Evolutionary conservation across 2,113 vertebrate genomes (phyloP), one percentile per base, ranked within the genome.

Genomic region (Pleuronectes platessa): DNA sequence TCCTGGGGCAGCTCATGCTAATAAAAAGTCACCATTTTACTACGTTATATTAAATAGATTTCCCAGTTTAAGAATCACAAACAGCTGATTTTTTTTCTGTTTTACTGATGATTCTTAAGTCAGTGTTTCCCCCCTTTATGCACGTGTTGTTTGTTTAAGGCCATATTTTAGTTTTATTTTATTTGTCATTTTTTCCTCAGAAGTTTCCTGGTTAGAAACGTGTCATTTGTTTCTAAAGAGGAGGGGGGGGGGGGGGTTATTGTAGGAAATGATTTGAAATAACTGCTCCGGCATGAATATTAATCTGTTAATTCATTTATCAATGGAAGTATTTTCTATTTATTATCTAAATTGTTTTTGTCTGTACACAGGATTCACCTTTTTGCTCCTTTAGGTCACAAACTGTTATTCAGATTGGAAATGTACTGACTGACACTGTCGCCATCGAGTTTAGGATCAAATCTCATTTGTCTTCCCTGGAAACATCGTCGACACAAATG

Each of bases 141-240:
- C n/a, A 6, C 6, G 12, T 73, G 62, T 63, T 27, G 1, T 42
- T 47, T 2, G 31, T 65, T 7, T 24, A 12, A 58, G 4, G 20
- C n/a, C 47, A 40, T 37, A 24, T 71, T 67, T 49, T 26, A 60
- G 10, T 56, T 21, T 63, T 68, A 14, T n/a, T n/a, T 53, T 21
- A 8, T 18, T 65, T 76, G 24, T 13, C 27, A 6, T 20, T 0
- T 24, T 23, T 81, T 78, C 18, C 8, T 4, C 13, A n/a, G 21
- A 42, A 20, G 56, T 69, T 65, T 70, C 56, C 27, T 61, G 27
- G 40, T 47, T 56, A 49, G 56, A 63, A 54, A 13, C 10, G n/a
- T 76, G 47, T 71, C 1, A 51, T 76, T 76, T 73, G 51, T 61
- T 31, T 45, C 14, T 45, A 42, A 74, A 75, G 21, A 79, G 24